Evolutionary conservation across 2,888 invertebrate species (phyloP).

Genomic region (Bimastos eiseni): DNA sequence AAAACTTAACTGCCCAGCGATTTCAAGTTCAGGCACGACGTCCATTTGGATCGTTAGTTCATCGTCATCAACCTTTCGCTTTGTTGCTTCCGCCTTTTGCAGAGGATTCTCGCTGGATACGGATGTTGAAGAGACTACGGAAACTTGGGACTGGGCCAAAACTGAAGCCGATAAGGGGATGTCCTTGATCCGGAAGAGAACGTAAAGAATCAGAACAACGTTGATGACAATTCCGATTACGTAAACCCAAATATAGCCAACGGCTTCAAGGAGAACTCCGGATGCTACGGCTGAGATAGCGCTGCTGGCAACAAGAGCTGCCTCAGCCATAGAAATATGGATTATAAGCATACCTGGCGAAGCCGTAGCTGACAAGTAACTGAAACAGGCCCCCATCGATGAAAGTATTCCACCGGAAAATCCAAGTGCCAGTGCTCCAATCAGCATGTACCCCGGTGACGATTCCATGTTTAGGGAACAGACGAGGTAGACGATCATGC

Average conservation of each 20-base stretch:
- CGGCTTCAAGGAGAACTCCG: not conserved
- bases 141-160: not conserved
- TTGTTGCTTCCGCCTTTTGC: not conserved
- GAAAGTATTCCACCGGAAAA: not conserved
- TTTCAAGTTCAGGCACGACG: not conserved
- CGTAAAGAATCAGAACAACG: not conserved
- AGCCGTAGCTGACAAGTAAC: not conserved
- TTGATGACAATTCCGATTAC: not conserved
- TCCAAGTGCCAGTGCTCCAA: not conserved
- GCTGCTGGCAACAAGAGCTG: not conserved
- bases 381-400: not conserved
- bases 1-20: not conserved
- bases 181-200: constrained; percentile 8
- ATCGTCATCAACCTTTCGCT: not conserved
- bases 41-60: not conserved
- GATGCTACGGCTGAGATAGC: constrained; percentile 19
- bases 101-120: not conserved
- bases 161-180: constrained; percentile 17
- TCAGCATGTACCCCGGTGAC: not conserved
- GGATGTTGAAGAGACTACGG: not conserved
- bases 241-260: not conserved
- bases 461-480: not conserved
- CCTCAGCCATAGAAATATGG: constrained; percentile 9
- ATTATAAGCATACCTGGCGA: not conserved
- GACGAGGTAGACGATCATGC: not conserved